Evolutionary conservation across 2,888 invertebrate genomes (phyloP).

Genomic region (Erannis defoliaria): DNA sequence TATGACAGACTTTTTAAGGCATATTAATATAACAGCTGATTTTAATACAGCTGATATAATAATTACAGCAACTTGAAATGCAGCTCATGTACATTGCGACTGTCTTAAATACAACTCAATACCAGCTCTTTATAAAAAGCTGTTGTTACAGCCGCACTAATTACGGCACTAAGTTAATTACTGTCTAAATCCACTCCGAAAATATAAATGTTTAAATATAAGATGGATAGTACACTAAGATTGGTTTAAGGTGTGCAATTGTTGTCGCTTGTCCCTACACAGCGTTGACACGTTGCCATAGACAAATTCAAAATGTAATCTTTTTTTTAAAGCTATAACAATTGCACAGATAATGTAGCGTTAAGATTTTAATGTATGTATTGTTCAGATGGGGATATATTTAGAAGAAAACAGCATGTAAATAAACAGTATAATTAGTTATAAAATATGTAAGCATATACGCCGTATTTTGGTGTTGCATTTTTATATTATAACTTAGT

Average conservation of each 20-base stretch:
- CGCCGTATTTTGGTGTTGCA: slow-evolving; percentile 70
- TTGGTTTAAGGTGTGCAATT: slow-evolving; percentile 78
- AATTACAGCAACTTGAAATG: neutral
- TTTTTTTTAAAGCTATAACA: slow-evolving; percentile 66
- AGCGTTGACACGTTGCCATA: slow-evolving; percentile 61
- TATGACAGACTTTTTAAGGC: too few relatives aligned
- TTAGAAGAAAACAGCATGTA: slow-evolving; percentile 84
- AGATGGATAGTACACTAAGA: slow-evolving; percentile 70
- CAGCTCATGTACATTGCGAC: slow-evolving; percentile 9
- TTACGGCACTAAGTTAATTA: slow-evolving; percentile 75
- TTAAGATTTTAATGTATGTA: slow-evolving; percentile 85
- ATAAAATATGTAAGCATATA: slow-evolving; percentile 52
- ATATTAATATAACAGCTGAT: slow-evolving; percentile 10
- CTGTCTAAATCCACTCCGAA: slow-evolving; percentile 82
- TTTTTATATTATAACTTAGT: slow-evolving; percentile 69
- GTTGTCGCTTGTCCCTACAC: slow-evolving; percentile 67
- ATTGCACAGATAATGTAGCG: slow-evolving; percentile 79
- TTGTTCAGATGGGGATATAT: slow-evolving; percentile 87
- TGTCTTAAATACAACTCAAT: slow-evolving; percentile 46
- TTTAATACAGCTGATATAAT: neutral
- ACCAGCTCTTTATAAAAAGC: slow-evolving; percentile 13
- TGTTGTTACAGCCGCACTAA: slow-evolving; percentile 23
- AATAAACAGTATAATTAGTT: slow-evolving; percentile 70
- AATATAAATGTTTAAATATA: slow-evolving; percentile 60
- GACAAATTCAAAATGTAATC: slow-evolving; percentile 43